Evolutionary conservation across 2,797 vertebrate species (phyloP), one percentile per base, ranked within the genome.

Genomic region (Salmo trutta): DNA sequence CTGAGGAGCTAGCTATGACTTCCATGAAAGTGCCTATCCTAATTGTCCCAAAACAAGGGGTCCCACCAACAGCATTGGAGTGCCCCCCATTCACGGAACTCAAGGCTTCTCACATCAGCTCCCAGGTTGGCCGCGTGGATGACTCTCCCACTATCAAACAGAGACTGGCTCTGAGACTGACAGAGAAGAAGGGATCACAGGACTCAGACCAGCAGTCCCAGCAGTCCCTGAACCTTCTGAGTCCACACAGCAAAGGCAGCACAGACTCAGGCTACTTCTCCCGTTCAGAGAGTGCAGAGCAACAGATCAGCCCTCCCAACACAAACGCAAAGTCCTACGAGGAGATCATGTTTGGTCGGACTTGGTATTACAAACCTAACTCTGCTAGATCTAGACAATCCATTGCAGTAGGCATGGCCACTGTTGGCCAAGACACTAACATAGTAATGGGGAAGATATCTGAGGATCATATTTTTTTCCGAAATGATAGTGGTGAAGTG

Each of bases 211-310:
- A 96, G 81, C 97, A 98, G 86, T 95, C 95, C 68, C 96, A 97
- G 85, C 97, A 96, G 84, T 97, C 97, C 0, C 91, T 97, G 75
- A 98, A 99, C 92, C 96, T 99, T 19, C 92, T 99, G 81, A 99
- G 98, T 91, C 98, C 98, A 8, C 96, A 98, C 90, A 98, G 97
- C 91, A 99, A 99, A 94, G 98, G 98, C 86, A 99, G 98, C 94
- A 99, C 98, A 54, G 98, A 99, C 86, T 99, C 98, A 0, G 98
- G 98, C 74, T 99, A 99, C 88, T 99, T 99, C 90, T 99, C 98
- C 19, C 96, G 98, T 73, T 99, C 97, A 4, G 98, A 99, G 92
- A 99, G 98, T 0, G 97, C 98, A 14, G 98, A 99, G 83, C 97
- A 98, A 89, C 98, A 98, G 78, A 95, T 98, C 86, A 97, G 97